These are phyloP conservation scores for Ormyrus nitidulus DNA, from an alignment of 2,888 invertebrate genomes.

Conservation along the genomic window DNA sequence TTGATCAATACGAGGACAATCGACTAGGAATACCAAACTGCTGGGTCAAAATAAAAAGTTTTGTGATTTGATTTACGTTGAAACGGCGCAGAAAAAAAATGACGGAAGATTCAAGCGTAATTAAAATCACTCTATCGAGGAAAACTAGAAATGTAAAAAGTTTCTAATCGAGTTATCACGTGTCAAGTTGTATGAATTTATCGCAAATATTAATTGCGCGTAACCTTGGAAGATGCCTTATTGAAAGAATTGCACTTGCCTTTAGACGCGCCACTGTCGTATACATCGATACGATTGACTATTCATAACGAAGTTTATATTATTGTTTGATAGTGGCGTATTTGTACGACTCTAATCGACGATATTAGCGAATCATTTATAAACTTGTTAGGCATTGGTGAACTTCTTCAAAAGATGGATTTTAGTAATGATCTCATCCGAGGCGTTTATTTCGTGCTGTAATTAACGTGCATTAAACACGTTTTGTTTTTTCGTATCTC, in stretches of 20 bases:
- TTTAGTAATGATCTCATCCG: background rate
- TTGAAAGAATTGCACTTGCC: background rate
- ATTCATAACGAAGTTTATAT: slow-evolving; percentile 30
- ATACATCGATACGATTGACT: slow-evolving; percentile 31
- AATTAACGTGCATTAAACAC: too few relatives aligned
- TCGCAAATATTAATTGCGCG: background rate
- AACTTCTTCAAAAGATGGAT: slow-evolving; percentile 31
- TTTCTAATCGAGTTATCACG: too few relatives aligned
- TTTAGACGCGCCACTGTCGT: slow-evolving; percentile 23
- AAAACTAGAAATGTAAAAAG: too few relatives aligned
- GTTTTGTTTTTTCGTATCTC: background rate
- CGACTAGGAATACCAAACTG: slow-evolving; percentile 41
- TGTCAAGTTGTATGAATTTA: too few relatives aligned
- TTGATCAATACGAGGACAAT: slow-evolving; percentile 33
- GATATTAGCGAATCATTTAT: slow-evolving; percentile 32
- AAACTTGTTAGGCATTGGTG: slow-evolving; percentile 33
- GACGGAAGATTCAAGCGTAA: too few relatives aligned
- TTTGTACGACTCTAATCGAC: slow-evolving; percentile 26
- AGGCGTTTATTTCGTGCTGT: slow-evolving; percentile 26
- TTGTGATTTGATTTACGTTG: background rate
- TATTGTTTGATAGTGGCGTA: slow-evolving; percentile 38
- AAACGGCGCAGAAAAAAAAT: too few relatives aligned
- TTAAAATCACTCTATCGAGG: too few relatives aligned
- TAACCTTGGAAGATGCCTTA: slow-evolving; percentile 1
- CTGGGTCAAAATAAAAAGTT: slow-evolving; percentile 14